A percentile compares a stretch with the other conserved stretches of the same genome.
phyloP scores from a whole-genome alignment of 92 coral and sea anemone species.

The Micromussa lordhowensis region DNA sequence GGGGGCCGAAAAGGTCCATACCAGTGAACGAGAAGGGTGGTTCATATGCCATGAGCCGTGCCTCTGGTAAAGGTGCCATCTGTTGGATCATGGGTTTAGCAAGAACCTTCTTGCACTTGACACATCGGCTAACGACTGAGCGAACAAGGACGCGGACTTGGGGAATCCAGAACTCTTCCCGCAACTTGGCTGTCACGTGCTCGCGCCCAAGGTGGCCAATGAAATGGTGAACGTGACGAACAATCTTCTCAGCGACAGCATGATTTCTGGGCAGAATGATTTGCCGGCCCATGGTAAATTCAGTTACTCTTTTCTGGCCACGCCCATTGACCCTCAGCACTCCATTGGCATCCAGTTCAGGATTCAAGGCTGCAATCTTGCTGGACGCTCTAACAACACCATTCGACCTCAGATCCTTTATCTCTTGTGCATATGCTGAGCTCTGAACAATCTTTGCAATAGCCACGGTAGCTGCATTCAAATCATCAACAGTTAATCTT shows the following conservation, averaged over 20 bases:
- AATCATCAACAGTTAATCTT: background rate
- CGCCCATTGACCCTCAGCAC: constrained; percentile 51
- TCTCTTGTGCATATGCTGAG: too few relatives aligned
- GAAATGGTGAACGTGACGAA: too few relatives aligned
- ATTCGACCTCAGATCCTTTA: too few relatives aligned
- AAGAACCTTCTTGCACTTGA: too few relatives aligned
- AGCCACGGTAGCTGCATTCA: too few relatives aligned
- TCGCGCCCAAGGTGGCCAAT: too few relatives aligned
- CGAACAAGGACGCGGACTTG: constrained; percentile 48
- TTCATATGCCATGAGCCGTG: constrained; percentile 55
- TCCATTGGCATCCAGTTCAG: constrained; percentile 40
- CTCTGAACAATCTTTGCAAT: too few relatives aligned
- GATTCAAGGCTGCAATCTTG: constrained; percentile 12
- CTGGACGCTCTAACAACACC: too few relatives aligned
- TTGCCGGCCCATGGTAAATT: constrained; percentile 31
- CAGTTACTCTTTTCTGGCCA: background rate
- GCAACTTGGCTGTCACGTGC: constrained; percentile 62
- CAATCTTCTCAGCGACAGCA: too few relatives aligned
- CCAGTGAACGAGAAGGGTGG: constrained; percentile 71
- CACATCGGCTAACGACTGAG: constrained; percentile 44
- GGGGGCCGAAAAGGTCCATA: constrained; percentile 56
- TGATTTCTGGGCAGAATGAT: too few relatives aligned
- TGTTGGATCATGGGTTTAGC: constrained; percentile 60
- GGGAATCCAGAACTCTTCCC: constrained; percentile 75
- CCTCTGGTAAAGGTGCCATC: constrained; percentile 63